Evolutionary conservation across 1,140 invertebrate species (phyloP).

Genomic region (Bemisia tabaci): DNA sequence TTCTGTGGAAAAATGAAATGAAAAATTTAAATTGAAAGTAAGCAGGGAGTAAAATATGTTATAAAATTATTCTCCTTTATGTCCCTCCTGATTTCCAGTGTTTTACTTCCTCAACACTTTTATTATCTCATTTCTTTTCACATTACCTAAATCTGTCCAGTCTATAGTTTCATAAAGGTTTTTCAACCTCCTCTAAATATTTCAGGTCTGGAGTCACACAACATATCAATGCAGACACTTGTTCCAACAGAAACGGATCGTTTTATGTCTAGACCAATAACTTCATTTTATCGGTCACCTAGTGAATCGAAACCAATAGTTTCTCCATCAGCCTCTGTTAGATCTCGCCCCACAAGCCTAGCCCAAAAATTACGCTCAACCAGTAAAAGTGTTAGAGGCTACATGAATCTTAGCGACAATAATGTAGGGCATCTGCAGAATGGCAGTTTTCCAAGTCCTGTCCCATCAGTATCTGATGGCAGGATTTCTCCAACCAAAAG

Average conservation of each 20-base stretch:
- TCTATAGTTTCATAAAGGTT: too few species aligned
- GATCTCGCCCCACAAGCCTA: conserved; percentile 67
- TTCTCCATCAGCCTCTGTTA: conserved; percentile 47
- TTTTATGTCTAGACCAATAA: neutral
- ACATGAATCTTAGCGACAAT: conserved; percentile 50
- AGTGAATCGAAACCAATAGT: conserved; percentile 30
- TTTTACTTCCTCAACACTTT: too few species aligned
- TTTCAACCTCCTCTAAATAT: too few species aligned
- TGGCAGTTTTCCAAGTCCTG: conserved; percentile 31
- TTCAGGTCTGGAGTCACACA: conserved; percentile 3
- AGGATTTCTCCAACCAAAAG: conserved; percentile 16
- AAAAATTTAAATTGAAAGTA: too few species aligned
- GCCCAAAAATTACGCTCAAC: conserved; percentile 71
- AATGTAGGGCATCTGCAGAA: neutral
- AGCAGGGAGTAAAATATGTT: too few species aligned
- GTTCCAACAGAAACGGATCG: conserved; percentile 6
- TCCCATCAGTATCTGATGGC: conserved; percentile 21
- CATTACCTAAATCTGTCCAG: too few species aligned
- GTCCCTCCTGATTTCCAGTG: too few species aligned
- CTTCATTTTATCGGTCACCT: conserved; percentile 14
- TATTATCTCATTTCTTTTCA: too few species aligned
- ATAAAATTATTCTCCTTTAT: too few species aligned
- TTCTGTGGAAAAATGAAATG: too few species aligned
- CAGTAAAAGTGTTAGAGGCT: conserved; percentile 63
- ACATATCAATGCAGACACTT: conserved; percentile 8